These are phyloP conservation scores for Hesperophylax magnus DNA, from an alignment of 1,140 invertebrate species.

Conservation along the genomic window DNA sequence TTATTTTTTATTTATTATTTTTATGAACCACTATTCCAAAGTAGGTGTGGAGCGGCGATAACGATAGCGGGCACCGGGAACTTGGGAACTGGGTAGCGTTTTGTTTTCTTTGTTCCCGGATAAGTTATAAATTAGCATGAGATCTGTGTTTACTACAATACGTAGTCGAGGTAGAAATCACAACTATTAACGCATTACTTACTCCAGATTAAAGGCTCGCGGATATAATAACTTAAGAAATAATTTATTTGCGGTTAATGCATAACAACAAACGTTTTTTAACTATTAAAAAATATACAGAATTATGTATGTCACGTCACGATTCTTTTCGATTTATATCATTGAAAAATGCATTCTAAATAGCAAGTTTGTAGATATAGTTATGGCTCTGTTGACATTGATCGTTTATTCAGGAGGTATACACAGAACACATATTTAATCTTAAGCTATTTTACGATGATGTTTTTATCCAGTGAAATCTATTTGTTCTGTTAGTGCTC, in stretches of 20 bases:
- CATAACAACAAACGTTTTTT: not conserved
- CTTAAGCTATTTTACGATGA: too few species aligned
- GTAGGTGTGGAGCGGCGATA: too few species aligned
- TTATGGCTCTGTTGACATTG: too few species aligned
- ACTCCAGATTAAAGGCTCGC: not conserved
- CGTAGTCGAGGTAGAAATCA: not conserved
- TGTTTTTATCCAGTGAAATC: too few species aligned
- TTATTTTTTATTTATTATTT: not conserved
- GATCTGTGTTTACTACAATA: conserved; percentile 24
- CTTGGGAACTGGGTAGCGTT: not conserved
- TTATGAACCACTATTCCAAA: not conserved
- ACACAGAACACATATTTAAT: too few species aligned
- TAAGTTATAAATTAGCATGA: conserved; percentile 16
- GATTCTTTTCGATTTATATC: too few species aligned
- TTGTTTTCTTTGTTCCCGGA: conserved; percentile 22
- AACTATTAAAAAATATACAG: too few species aligned
- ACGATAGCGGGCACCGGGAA: not conserved
- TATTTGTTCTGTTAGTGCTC: not conserved
- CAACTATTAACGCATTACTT: not conserved
- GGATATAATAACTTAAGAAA: not conserved
- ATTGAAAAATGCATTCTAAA: too few species aligned
- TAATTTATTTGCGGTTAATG: not conserved
- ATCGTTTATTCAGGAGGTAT: too few species aligned
- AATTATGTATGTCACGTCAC: too few species aligned
- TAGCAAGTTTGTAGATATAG: too few species aligned